Percentiles rank a stretch among this genome's conserved stretches.
Conservation (phyloP, 2,797 vertebrate genomes). For the Artibeus jamaicensis region DNA sequence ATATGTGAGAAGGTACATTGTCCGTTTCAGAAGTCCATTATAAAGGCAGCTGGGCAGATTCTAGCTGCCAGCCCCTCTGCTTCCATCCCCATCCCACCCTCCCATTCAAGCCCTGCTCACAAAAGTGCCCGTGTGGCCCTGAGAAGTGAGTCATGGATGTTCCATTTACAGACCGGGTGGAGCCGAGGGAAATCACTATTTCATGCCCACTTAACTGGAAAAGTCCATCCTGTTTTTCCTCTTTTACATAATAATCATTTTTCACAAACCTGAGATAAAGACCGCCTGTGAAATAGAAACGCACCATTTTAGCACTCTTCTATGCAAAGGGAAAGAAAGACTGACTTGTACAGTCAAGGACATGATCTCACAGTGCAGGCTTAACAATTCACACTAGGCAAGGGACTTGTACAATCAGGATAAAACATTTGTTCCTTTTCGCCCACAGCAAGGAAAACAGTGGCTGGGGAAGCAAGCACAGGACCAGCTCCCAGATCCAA, state of each 20-base stretch:
- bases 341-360: constrained; percentile 76
- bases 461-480: constrained; percentile 59
- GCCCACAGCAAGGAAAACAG: constrained; percentile 69
- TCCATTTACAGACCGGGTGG: constrained; percentile 69
- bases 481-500: constrained; percentile 46
- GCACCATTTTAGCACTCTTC: constrained; percentile 66
- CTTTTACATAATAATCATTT: constrained; percentile 50
- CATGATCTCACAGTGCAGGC: constrained; percentile 76
- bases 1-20: constrained; percentile 46
- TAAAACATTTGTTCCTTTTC: constrained; percentile 68
- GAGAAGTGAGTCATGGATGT: constrained; percentile 67
- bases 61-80: constrained; percentile 36
- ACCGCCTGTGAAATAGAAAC: constrained; percentile 65
- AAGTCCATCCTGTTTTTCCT: constrained; percentile 74
- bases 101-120: constrained; percentile 29
- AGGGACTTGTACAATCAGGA: constrained; percentile 69
- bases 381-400: constrained; percentile 74
- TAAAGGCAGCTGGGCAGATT: constrained; percentile 52
- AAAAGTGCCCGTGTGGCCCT: constrained; percentile 63
- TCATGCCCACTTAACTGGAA: constrained; percentile 66
- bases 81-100: constrained; percentile 11
- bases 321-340: constrained; percentile 75
- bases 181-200: constrained; percentile 60
- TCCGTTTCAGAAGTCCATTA: constrained; percentile 55
- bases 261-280: constrained; percentile 76